Base-by-base conservation (phyloP, 2,797 vertebrate genomes). In the Prionace glauca region DNA sequence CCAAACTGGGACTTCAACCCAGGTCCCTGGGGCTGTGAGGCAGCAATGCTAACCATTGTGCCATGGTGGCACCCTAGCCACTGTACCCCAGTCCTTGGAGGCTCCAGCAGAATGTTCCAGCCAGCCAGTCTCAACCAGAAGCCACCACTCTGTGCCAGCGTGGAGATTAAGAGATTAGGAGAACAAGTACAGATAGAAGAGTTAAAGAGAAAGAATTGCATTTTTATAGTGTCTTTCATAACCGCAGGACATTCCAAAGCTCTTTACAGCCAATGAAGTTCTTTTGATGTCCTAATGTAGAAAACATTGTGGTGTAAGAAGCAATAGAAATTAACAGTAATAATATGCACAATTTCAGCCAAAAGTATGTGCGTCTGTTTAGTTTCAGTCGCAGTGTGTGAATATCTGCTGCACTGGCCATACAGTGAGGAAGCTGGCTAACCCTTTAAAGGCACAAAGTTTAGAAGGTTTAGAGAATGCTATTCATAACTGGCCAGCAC, bases 401-500 rank as follows among this genome's bases (percentile, higher is more conserved):
- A 18, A 24, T 32, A 92, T 92, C 62, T 67, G 60, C n/a, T 65
- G 62, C 60, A 36, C 36, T 67, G 90, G 62, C 20, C 36, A 60
- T 36, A n/a, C 62, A 92, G 18, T 92, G 32, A 36, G 62, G 90
- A 67, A 79, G 67, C 18, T 92, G 60, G 20, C 60, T 91, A 36
- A 36, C 60, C n/a, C 88, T 32, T 88, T 62, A 22, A 92, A 92
- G 90, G 62, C 60, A 67, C 60, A 67, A 65, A 67, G 18, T 92
- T 36, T 67, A 67, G 62, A 92, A 36, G n/a, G 9, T 92, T 67
- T n/a, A 20, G 90, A 92, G 60, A 67, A 65, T 60, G 50, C 8
- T 65, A 36, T 67, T 88, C 86, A 88, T 29, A 88, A 67, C 62
- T 92, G 60, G n/a, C 90, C 62, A 92, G 67, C 67, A 65, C 90